phyloP scores from a whole-genome alignment of 2,797 vertebrate species.

The Miichthys miiuy region DNA sequence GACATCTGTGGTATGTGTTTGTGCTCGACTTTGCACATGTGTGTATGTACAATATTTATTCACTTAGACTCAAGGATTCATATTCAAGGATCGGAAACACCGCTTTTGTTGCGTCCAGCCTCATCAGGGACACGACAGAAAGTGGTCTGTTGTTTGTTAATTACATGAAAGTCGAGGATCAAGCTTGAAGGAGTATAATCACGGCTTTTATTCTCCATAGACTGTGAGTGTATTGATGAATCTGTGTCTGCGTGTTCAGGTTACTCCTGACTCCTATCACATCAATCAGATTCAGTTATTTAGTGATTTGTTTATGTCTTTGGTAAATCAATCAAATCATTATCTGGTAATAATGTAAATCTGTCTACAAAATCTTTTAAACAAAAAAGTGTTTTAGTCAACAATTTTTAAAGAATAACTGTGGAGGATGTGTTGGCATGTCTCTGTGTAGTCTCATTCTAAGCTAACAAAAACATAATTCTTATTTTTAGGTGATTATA shows the following conservation, averaged over 20 bases:
- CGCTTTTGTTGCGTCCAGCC: slow-evolving; percentile 7
- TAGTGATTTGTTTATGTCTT: background rate
- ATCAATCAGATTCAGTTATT: background rate
- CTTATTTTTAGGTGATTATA: no score
- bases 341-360: background rate
- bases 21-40: slow-evolving; percentile 25
- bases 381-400: no score
- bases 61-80: slow-evolving; percentile 10
- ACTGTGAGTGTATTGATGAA: background rate
- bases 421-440: no score
- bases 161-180: background rate
- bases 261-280: background rate
- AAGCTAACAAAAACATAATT: no score
- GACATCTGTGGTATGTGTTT: slow-evolving; percentile 68
- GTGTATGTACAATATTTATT: slow-evolving; percentile 7
- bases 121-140: slow-evolving; percentile 2
- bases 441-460: no score
- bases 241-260: background rate
- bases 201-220: background rate
- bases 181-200: background rate
- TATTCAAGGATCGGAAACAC: slow-evolving; percentile 28
- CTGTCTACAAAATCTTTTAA: background rate
- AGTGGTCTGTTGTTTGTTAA: background rate
- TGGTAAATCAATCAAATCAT: background rate
- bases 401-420: no score